These are phyloP conservation scores for Lasius platythorax DNA, from an alignment of 2,888 invertebrate genomes.

Conservation along the genomic window DNA sequence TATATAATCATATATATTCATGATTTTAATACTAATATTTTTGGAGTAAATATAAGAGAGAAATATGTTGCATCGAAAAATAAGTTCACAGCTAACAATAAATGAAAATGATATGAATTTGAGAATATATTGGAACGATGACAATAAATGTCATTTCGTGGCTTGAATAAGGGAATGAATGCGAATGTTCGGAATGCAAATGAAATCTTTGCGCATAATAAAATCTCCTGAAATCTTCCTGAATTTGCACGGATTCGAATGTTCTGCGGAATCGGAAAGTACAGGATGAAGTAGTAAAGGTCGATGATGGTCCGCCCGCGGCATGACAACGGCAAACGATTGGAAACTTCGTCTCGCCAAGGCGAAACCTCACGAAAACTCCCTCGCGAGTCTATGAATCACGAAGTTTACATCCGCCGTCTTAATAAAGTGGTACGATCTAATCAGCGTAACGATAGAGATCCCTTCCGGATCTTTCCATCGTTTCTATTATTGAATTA, in stretches of 20 bases:
- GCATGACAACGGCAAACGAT: constrained; percentile 37
- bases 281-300: neutral
- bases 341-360: constrained; percentile 25
- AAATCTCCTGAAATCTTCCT: constrained; percentile 2
- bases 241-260: constrained; percentile 20
- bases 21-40: too few species aligned
- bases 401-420: constrained; percentile 23
- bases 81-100: neutral
- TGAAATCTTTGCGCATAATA: constrained; percentile 31
- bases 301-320: constrained; percentile 5
- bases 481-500: constrained; percentile 19
- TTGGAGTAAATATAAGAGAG: neutral
- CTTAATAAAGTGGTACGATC: constrained; percentile 57
- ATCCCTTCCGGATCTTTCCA: neutral
- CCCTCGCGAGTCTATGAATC: constrained; percentile 21
- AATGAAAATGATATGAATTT: constrained; percentile 5
- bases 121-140: neutral
- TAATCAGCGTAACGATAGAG: constrained; percentile 38
- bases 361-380: neutral
- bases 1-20: neutral
- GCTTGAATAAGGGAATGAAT: constrained; percentile 30
- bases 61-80: neutral
- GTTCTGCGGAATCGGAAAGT: constrained; percentile 18
- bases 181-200: constrained; percentile 4
- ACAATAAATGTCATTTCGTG: constrained; percentile 6